Evolutionary conservation across 2,888 invertebrate genomes (phyloP).

Genomic region (Harpagoxenus sublaevis): DNA sequence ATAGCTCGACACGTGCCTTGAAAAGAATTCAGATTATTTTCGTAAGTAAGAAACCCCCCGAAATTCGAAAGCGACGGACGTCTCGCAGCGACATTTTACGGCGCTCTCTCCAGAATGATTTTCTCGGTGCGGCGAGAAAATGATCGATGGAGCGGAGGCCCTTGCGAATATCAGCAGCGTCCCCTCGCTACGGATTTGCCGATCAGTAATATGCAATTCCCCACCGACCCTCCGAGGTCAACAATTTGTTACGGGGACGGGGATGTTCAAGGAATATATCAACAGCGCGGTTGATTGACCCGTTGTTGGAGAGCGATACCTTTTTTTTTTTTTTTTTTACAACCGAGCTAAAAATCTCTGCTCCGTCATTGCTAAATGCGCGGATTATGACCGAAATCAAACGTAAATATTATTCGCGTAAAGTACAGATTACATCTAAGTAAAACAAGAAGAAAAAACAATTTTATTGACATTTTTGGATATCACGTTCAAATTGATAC

Average conservation of each 20-base stretch:
- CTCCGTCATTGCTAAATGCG: not conserved
- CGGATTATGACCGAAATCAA: not conserved
- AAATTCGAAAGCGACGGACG: not conserved
- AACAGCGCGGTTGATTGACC: conserved; percentile 76
- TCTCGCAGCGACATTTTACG: not conserved
- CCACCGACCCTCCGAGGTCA: conserved; percentile 71
- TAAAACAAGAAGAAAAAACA: not conserved
- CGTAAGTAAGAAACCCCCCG: not conserved
- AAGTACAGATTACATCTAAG: not conserved
- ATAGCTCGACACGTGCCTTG: not conserved
- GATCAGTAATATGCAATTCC: conserved; percentile 69
- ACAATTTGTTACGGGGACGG: conserved; percentile 75
- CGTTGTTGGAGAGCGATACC: conserved; percentile 44
- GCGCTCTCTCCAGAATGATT: not conserved
- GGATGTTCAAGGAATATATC: conserved; percentile 67
- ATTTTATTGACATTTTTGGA: not conserved
- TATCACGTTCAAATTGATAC: not conserved
- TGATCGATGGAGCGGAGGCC: conserved; percentile 45
- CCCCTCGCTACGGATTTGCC: conserved; percentile 64
- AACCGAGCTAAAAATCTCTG: not conserved
- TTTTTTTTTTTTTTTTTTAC: conserved; percentile 26
- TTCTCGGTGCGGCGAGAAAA: conserved; percentile 39
- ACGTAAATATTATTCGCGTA: conserved; percentile 11
- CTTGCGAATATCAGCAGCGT: conserved; percentile 48
- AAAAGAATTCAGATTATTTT: not conserved